These are phyloP conservation scores for Ormyrus rosae DNA, from an alignment of 2,888 invertebrate species.

Conservation along the genomic window DNA sequence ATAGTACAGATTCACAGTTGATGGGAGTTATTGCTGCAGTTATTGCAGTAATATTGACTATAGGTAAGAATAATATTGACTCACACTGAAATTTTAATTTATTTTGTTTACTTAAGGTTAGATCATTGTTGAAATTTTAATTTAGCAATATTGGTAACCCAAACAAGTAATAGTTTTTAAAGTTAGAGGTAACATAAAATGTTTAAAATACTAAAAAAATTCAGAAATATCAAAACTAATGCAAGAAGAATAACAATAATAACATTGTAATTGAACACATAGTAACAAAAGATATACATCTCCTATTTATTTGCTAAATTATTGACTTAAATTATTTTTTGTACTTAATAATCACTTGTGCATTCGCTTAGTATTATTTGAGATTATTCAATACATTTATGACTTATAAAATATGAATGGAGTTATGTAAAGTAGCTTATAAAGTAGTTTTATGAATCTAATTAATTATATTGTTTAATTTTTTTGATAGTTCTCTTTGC, in stretches of 20 bases:
- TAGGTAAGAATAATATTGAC: constrained; percentile 68
- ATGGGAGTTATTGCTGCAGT: constrained; percentile 71
- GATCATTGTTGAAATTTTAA: constrained; percentile 5
- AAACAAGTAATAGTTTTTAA: constrained; percentile 26
- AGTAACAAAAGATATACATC: constrained; percentile 68
- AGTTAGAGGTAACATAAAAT: constrained; percentile 50
- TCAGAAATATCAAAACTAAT: constrained; percentile 62
- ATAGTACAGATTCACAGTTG: constrained; percentile 65
- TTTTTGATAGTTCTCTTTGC: constrained; percentile 80
- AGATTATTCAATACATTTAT: constrained; percentile 8
- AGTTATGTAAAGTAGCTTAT: neutral
- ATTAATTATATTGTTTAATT: constrained; percentile 14
- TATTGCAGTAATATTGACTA: constrained; percentile 69
- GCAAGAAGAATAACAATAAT: constrained; percentile 63
- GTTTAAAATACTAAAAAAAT: constrained; percentile 51
- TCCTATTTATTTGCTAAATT: constrained; percentile 23
- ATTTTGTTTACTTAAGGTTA: constrained; percentile 46
- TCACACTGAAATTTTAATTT: constrained; percentile 1
- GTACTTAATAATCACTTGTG: constrained; percentile 32
- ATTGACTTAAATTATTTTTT: constrained; percentile 38
- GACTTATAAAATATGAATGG: neutral
- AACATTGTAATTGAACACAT: constrained; percentile 64
- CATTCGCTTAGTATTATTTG: constrained; percentile 27
- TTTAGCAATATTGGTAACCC: neutral
- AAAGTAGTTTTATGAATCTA: constrained; percentile 10